These are phyloP conservation scores for Julus scanicus DNA, from an alignment of 2,888 invertebrate genomes.

Conservation along the genomic window DNA sequence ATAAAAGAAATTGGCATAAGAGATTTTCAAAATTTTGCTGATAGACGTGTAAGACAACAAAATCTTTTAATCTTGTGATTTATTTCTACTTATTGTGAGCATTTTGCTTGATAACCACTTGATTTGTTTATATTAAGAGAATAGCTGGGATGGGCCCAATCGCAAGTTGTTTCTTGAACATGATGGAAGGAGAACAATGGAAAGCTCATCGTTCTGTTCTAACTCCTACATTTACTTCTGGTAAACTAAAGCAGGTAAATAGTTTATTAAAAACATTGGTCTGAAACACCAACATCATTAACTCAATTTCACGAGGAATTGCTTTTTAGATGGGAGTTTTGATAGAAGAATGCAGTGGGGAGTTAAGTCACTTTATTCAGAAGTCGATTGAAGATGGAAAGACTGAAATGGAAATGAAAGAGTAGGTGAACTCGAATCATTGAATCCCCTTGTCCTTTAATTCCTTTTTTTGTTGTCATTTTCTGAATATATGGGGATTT, in stretches of 20 bases:
- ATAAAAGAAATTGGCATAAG: constrained; percentile 48
- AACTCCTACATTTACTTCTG: constrained; percentile 43
- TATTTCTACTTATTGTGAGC: neutral
- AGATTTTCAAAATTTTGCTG: constrained; percentile 53
- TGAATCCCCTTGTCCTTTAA: too few relatives aligned
- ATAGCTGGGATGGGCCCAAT: neutral
- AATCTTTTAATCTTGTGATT: neutral
- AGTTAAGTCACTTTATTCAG: constrained; percentile 47
- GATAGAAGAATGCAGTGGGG: constrained; percentile 60
- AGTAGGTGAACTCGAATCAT: neutral
- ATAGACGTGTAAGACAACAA: constrained; percentile 43
- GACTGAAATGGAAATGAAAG: constrained; percentile 51
- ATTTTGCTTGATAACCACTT: neutral
- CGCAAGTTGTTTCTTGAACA: constrained; percentile 11
- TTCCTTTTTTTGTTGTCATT: too few relatives aligned
- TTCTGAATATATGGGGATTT: too few relatives aligned
- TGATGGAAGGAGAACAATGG: constrained; percentile 50
- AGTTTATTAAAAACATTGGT: neutral
- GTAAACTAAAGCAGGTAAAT: constrained; percentile 53
- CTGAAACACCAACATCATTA: neutral
- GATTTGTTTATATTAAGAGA: neutral
- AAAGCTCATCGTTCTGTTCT: constrained; percentile 48
- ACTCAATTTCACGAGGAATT: neutral
- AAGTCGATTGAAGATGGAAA: neutral
- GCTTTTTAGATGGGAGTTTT: constrained; percentile 52